Percentiles rank a stretch among this genome's conserved stretches.
Conservation (phyloP, 1,140 invertebrate species). For the Gonatopus flavifemur region DNA sequence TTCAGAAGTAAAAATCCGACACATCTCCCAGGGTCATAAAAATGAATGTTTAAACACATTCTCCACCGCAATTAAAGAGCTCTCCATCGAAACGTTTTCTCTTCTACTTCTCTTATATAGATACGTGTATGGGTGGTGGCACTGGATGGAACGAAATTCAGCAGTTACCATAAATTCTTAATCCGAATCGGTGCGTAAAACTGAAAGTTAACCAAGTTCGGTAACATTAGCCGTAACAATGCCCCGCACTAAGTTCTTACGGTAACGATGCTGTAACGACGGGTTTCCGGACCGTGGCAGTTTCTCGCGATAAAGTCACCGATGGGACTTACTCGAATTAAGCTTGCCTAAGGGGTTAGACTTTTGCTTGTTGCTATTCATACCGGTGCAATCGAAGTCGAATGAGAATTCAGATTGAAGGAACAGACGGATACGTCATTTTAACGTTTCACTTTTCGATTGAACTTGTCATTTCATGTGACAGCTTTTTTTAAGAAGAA, state of each 20-base stretch:
- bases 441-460: background rate
- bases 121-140: no score
- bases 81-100: conserved; percentile 19
- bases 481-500: no score
- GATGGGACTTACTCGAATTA: conserved; percentile 56
- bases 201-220: conserved; percentile 57
- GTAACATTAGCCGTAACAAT: conserved; percentile 58
- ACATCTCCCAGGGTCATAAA: no score
- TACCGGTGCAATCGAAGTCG: conserved; percentile 17
- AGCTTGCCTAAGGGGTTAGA: conserved; percentile 46
- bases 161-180: conserved; percentile 58
- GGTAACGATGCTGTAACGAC: conserved; percentile 59
- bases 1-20: no score
- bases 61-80: conserved; percentile 21
- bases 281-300: conserved; percentile 47
- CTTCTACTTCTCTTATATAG: no score
- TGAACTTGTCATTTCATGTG: no score
- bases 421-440: no score
- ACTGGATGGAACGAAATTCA: conserved; percentile 32
- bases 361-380: background rate
- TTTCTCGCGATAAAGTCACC: conserved; percentile 57
- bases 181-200: conserved; percentile 58
- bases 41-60: conserved; percentile 17
- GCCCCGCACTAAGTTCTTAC: conserved; percentile 53
- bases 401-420: conserved; percentile 34